Conservation (phyloP, 2,888 invertebrate species). For the Malthinus seriepunctatus region DNA sequence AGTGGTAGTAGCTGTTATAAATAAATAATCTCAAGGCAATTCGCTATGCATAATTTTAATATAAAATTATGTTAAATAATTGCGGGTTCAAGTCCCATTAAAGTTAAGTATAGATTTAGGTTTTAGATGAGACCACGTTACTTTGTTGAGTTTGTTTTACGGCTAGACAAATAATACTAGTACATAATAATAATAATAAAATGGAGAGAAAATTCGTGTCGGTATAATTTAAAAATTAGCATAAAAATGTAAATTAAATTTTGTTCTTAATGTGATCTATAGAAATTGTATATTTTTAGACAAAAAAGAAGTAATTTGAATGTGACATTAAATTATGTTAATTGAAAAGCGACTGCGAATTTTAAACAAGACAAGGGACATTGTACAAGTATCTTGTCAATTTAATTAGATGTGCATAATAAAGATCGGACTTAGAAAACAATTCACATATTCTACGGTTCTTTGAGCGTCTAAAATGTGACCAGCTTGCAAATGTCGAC, state of each 20-base stretch:
- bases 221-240: not conserved
- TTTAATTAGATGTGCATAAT: slow-evolving; percentile 41
- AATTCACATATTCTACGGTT: slow-evolving; percentile 40
- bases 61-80: no score
- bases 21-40: no score
- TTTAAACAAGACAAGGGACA: slow-evolving; percentile 23
- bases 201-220: not conserved
- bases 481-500: slow-evolving; percentile 35
- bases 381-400: slow-evolving; percentile 25
- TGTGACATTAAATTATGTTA: slow-evolving; percentile 7
- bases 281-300: not conserved
- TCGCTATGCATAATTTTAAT: no score
- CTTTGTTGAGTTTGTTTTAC: no score
- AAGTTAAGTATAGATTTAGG: no score
- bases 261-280: not conserved
- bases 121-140: no score
- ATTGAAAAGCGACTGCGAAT: slow-evolving; percentile 14
- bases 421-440: slow-evolving; percentile 39
- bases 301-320: slow-evolving; percentile 1
- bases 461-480: slow-evolving; percentile 38
- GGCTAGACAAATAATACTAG: no score
- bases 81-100: no score
- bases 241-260: no score
- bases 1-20: no score
- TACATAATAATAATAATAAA: no score